Evolutionary conservation across 2,797 vertebrate genomes (phyloP), one percentile per base, ranked within the genome.

Genomic region (Meda fulgida): DNA sequence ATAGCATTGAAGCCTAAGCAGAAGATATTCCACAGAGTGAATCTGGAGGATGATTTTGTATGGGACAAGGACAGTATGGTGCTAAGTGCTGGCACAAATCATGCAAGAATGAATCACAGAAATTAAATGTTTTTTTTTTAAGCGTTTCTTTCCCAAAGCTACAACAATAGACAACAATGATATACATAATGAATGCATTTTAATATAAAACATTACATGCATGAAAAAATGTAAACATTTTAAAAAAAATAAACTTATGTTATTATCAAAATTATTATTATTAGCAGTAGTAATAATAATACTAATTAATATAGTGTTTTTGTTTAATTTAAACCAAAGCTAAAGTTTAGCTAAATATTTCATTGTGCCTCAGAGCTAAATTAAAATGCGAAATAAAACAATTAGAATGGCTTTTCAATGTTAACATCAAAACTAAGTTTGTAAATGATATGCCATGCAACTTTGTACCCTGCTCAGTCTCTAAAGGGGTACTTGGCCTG

Each of bases 41-140:
- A 63, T 84, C 11, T 63, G 31, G 69, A 72, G 9, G 38, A 75
- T 31, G 60, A 4, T 69, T 55, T 60, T 34, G 51, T 48, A 60
- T 77, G 71, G 14, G 34, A 38, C 6, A 29, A 78, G 66, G 77
- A 85, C 38, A 60, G 48, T 46, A 72, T 46, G 66, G 29, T 11
- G 53, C 31, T 72, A 31, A 38, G 43, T 36, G 31, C 46, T 40
- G 63, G 46, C 29, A 78, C 46, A 85, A 43, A 80, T 29, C n/a
- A 66, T 26, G 26, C 38, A 72, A 43, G 31, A 66, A 65, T 38
- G 51, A 29, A 51, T 66, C n/a, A 66, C 51, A 48, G 3, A 77
- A 67, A 55, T 21, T 7, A 19, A 60, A 31, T 78, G 26, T 46
- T 73, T 9, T 66, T 38, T 26, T 38, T 1, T 31, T 1, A 43